These are phyloP conservation scores for Sebastes reedi DNA, from an alignment of 2,797 vertebrate species.

Conservation along the genomic window DNA sequence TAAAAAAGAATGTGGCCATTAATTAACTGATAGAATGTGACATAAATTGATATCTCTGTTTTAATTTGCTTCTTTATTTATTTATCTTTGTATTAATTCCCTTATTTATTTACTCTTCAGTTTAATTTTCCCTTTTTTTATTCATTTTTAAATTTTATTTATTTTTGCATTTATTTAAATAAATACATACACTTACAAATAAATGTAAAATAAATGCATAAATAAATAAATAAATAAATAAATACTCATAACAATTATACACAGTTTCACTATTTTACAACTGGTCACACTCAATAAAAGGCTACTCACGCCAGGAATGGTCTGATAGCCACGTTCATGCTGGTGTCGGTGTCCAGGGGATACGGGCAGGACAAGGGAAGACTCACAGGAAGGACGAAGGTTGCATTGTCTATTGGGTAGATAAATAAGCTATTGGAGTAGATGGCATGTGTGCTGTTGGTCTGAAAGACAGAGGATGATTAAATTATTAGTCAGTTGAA, in stretches of 20 bases:
- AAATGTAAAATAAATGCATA: no score
- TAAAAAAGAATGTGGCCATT: no score
- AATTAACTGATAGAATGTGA: no score
- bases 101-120: no score
- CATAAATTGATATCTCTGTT: no score
- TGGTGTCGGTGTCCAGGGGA: conserved; percentile 74
- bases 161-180: no score
- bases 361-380: conserved; percentile 81
- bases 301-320: conserved; percentile 71
- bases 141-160: no score
- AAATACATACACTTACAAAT: no score
- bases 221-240: no score
- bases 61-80: no score
- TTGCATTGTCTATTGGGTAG: conserved; percentile 51
- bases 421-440: conserved; percentile 76
- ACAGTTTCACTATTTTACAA: neutral
- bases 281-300: neutral
- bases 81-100: no score
- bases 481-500: neutral
- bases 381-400: conserved; percentile 69
- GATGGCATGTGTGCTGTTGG: conserved; percentile 67
- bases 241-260: neutral
- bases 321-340: conserved; percentile 70
- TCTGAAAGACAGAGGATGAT: conserved; percentile 53
- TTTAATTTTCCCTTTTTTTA: no score